Base-by-base conservation (phyloP, 2,113 vertebrate genomes). In the Catharus bicknelli region DNA sequence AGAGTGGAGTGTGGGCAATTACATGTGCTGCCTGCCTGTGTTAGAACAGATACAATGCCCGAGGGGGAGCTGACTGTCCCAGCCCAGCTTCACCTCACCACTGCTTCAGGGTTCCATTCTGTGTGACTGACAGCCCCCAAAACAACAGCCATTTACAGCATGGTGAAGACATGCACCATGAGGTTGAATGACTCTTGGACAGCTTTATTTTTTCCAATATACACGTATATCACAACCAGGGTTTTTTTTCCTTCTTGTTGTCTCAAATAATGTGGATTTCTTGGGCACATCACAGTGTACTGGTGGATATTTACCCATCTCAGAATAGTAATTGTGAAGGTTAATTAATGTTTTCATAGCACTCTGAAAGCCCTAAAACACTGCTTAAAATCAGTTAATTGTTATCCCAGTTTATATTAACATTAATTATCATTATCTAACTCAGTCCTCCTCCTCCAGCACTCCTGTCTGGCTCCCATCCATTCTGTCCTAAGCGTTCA, bases 1-100 rank as follows among this genome's bases (percentile, higher is more conserved):
- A 83, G 83, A 95, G 89, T 64, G 86, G 80, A 93, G 88, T 74
- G 11, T 74, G n/a, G 75, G 86, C 74, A 94, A 92, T 94, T 86
- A 78, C 42, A 36, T 0, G 8, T 90, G 86, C 86, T 83, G 77
- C 30, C 15, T 70, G 83, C 66, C 74, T 47, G 40, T 58, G 86
- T 88, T 72, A 26, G 76, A 43, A 27, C 36, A 21, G n/a, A 81
- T 50, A 83, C 36, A 48, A 36, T 0, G 10, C 1, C 0, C 45
- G 19, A 32, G 4, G 9, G 9, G 26, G 4, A 14, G 7, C 54
- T 11, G 93, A 19, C 21, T 73, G 1, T 15, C 16, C 5, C 3
- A 91, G 66, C 48, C 26, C 85, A 87, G 55, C 70, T 74, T 12
- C 64, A 42, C 26, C 45, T 84, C 47, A 3, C 40, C 36, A 8